A percentile compares a stretch with the other conserved stretches of the same genome.
phyloP scores from a whole-genome alignment of 2,888 invertebrate species.

The Atherix ibis region DNA sequence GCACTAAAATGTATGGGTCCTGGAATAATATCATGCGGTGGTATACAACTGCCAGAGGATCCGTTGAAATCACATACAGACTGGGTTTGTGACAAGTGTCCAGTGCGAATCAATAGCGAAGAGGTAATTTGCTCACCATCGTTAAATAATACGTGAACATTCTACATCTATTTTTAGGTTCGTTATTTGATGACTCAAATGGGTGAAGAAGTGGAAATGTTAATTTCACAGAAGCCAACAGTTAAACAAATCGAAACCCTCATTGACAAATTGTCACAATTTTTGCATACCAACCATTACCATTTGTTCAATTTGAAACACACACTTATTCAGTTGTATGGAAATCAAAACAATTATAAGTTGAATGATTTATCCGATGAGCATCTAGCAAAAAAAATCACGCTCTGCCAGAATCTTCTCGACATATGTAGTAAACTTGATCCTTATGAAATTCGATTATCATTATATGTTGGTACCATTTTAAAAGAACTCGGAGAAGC shows the following conservation, averaged over 20 bases:
- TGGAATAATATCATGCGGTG: conserved; percentile 41
- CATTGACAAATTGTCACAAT: conserved; percentile 49
- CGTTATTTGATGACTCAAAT: conserved; percentile 50
- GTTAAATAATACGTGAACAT: background rate
- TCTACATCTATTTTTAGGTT: too few species aligned
- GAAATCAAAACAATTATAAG: conserved; percentile 46
- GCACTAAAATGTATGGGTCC: conserved; percentile 32
- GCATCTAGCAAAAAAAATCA: conserved; percentile 45
- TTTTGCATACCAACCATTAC: conserved; percentile 73
- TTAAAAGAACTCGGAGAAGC: conserved; percentile 53
- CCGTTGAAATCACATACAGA: conserved; percentile 50
- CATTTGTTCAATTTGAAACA: conserved; percentile 69
- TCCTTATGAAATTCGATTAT: conserved; percentile 55
- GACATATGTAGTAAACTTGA: conserved; percentile 47
- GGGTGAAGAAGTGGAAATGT: conserved; percentile 57
- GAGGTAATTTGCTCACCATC: conserved; percentile 42
- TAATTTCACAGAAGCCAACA: conserved; percentile 37
- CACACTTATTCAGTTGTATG: conserved; percentile 64
- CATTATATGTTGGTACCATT: conserved; percentile 62
- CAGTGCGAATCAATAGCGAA: conserved; percentile 43
- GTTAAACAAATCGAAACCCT: conserved; percentile 46
- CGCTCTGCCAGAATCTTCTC: conserved; percentile 50
- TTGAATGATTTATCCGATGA: conserved; percentile 39
- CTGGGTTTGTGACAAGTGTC: conserved; percentile 61
- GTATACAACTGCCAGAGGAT: conserved; percentile 52